These are phyloP conservation scores for Rousettus leschenaultii DNA, from an alignment of 2,113 vertebrate genomes.

Conservation along the genomic window DNA sequence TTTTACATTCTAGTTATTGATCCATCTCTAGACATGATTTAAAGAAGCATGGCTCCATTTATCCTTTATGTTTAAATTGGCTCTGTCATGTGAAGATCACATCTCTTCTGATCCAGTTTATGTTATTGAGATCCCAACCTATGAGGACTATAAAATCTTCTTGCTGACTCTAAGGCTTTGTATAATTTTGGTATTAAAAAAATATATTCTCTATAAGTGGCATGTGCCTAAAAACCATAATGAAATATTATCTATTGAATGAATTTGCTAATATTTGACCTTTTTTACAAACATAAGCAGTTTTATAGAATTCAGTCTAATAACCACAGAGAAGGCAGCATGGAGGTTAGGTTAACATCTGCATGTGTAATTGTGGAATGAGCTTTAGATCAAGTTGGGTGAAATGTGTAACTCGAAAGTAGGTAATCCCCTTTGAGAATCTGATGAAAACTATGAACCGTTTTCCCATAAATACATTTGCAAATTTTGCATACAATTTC, in stretches of 20 bases:
- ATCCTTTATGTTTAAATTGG: background rate
- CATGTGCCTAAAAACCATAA: background rate
- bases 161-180: background rate
- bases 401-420: slow-evolving; percentile 1
- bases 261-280: background rate
- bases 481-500: background rate
- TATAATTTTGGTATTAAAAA: background rate
- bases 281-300: background rate
- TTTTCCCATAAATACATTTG: background rate
- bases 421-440: background rate
- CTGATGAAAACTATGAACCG: background rate
- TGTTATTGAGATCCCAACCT: background rate
- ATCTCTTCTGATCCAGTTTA: background rate
- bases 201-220: background rate
- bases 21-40: background rate
- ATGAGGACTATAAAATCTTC: background rate
- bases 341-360: background rate
- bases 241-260: background rate
- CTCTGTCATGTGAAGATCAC: background rate
- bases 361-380: background rate
- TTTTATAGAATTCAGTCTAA: background rate
- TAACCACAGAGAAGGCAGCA: background rate
- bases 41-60: background rate
- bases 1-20: background rate
- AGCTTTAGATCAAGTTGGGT: background rate